Evolutionary conservation across 2,113 vertebrate species (phyloP), one percentile per base, ranked within the genome.

Genomic region (Anseranas semipalmata): DNA sequence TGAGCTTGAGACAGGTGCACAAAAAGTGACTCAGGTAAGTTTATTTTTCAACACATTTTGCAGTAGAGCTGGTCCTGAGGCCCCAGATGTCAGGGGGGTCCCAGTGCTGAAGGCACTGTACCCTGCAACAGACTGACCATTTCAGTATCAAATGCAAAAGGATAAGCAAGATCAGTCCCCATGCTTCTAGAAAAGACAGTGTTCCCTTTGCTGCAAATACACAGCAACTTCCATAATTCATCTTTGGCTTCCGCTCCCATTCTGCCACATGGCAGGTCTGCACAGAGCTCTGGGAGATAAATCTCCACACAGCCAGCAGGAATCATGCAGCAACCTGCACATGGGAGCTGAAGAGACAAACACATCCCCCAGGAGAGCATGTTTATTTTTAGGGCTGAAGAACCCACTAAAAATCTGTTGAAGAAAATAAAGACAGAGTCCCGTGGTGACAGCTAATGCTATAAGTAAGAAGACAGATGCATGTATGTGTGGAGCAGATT

Each of bases 391-490:
- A 92, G 75, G 56, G 55, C 37, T 76, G 77, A 88, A 94, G 53
- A 94, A 70, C 89, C 84, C 81, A 95, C 96, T 89, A 70, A 94
- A 96, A 96, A 93, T 95, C 94, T 96, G 93, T 80, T 87, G 74
- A 93, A 94, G 81, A 83, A 96, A 96, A 97, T 89, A 95, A 96
- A 96, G 86, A 53, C 20, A 79, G 73, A 95, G 87, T 62, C 86
- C 84, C 3, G 2, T 52, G 81, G 74, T 80, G 94, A 92, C 74
- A 89, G 74, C 62, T 94, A 95, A 92, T 80, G 81, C 41, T 87
- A 32, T 70, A 95, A 79, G 62, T 53, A 79, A 79, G 50, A 87
- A 82, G 91, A 87, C 66, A 96, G 89, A 96, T 89, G 84, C 71
- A 8, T 52, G 32, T 76, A 87, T 63, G 41, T 73, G 67, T 2